Conservation (phyloP, 2,113 vertebrate genomes). For the Scomber scombrus region DNA sequence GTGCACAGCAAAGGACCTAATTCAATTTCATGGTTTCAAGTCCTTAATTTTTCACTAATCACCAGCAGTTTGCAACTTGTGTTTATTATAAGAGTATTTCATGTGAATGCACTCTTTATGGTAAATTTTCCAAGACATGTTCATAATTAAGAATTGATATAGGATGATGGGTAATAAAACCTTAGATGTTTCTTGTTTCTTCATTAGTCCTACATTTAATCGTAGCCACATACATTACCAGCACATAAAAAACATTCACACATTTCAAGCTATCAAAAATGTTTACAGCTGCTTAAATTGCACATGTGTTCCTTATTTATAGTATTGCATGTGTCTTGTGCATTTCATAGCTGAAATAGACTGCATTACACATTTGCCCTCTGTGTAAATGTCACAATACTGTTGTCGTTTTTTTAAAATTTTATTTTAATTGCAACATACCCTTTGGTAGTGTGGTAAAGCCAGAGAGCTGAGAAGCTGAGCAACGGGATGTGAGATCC, state of each 20-base stretch:
- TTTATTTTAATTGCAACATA: slow-evolving; percentile 66
- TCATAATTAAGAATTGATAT: no score
- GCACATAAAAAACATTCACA: background rate
- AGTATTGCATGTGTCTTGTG: background rate
- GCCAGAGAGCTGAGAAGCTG: slow-evolving; percentile 85
- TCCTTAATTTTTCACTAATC: background rate
- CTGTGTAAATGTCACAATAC: background rate
- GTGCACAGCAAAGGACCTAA: background rate
- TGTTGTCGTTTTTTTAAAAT: background rate
- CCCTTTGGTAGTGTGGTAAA: slow-evolving; percentile 85
- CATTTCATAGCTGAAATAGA: background rate
- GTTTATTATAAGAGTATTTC: background rate
- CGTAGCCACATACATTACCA: background rate
- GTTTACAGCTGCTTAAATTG: background rate
- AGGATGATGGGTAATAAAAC: no score
- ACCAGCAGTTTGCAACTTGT: background rate
- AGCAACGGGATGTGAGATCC: slow-evolving; percentile 79
- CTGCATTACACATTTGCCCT: background rate
- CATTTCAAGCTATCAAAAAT: background rate
- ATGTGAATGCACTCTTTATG: no score
- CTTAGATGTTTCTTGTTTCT: no score
- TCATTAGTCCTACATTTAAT: background rate
- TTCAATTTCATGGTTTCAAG: background rate
- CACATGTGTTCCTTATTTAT: background rate
- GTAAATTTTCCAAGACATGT: no score